phyloP scores from a whole-genome alignment of 2,797 vertebrate species.

The Carduelis carduelis region DNA sequence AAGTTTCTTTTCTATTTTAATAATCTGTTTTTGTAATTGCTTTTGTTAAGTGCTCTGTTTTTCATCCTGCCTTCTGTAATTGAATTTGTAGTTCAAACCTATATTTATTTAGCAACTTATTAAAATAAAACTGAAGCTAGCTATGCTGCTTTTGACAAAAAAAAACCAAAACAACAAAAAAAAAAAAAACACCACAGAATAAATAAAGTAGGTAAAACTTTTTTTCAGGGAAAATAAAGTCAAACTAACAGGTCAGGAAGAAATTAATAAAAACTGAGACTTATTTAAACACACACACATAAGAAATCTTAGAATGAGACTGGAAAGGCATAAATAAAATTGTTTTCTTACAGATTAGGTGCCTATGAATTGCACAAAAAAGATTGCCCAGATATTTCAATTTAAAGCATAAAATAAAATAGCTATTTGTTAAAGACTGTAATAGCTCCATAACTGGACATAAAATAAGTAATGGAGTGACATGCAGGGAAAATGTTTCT shows the following conservation, averaged over 20 bases:
- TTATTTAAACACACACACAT: neutral
- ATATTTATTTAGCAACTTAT: neutral
- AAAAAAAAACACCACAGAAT: neutral
- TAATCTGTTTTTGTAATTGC: slow-evolving; percentile 32
- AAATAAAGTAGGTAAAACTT: neutral
- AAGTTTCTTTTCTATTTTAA: slow-evolving; percentile 25
- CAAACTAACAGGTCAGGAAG: neutral
- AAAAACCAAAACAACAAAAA: neutral
- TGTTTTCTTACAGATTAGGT: neutral
- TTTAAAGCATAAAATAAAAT: neutral
- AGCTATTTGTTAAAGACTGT: neutral
- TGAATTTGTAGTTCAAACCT: neutral
- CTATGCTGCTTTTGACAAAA: neutral
- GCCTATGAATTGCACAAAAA: neutral
- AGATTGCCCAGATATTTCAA: neutral
- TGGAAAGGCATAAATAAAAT: neutral
- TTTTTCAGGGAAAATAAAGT: neutral
- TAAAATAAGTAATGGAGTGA: neutral
- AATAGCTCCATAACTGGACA: neutral
- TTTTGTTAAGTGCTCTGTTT: slow-evolving; percentile 15
- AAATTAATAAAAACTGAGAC: neutral
- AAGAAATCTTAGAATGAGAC: neutral
- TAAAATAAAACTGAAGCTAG: neutral
- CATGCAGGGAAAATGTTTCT: neutral
- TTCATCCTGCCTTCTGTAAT: neutral